A percentile compares a stretch with the other conserved stretches of the same genome.
phyloP scores from a whole-genome alignment of 2,797 vertebrate species.

The Amazonetta brasiliensis region DNA sequence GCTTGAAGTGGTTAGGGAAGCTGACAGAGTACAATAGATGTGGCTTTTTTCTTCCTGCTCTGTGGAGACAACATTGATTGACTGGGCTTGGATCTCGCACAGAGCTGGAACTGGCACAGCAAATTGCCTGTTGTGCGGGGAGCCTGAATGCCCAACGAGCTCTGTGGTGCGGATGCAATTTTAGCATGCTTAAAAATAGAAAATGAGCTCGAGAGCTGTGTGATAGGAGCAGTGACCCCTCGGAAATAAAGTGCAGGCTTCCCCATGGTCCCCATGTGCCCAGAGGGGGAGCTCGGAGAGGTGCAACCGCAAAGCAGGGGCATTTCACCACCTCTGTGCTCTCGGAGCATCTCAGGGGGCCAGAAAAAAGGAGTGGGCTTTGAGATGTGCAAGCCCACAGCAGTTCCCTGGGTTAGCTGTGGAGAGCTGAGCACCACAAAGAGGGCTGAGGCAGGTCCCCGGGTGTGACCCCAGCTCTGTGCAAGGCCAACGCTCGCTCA shows the following conservation, averaged over 20 bases:
- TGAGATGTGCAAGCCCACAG: neutral
- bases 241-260: neutral
- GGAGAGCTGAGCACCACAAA: neutral
- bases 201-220: neutral
- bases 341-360: neutral
- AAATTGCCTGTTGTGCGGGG: neutral
- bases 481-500: neutral
- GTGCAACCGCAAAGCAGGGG: neutral
- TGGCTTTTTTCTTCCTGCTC: neutral
- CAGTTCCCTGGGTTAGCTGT: neutral
- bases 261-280: rapidly evolving
- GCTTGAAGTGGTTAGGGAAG: neutral
- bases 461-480: neutral
- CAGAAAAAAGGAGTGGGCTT: neutral
- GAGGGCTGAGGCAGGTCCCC: neutral
- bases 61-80: neutral
- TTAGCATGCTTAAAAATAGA: constrained; percentile 8
- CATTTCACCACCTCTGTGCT: neutral
- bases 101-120: neutral
- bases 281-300: neutral
- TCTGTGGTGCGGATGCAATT: neutral
- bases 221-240: neutral
- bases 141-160: neutral
- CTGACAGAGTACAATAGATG: neutral
- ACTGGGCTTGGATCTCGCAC: neutral